A percentile compares a stretch with the other conserved stretches of the same genome.
phyloP scores from a whole-genome alignment of 2,888 invertebrate species.

The Toxonevra muliebris region DNA sequence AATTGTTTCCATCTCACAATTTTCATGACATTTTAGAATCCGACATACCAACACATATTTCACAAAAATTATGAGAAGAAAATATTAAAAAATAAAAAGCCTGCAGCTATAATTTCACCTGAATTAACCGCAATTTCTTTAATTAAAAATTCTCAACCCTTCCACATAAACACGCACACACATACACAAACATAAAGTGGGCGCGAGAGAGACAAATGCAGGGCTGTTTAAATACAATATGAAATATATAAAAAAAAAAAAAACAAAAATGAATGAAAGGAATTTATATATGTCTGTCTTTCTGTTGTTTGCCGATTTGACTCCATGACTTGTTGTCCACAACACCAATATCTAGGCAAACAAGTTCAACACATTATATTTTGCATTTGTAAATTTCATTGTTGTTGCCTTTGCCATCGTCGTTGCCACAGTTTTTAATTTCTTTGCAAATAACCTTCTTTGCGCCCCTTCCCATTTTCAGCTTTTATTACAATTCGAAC shows the following conservation, averaged over 20 bases:
- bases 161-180: conserved; percentile 11
- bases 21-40: conserved; percentile 7
- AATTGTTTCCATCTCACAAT: conserved; percentile 2
- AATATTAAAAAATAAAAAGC: conserved; percentile 15
- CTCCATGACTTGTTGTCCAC: background rate
- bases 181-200: conserved; percentile 18
- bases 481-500: conserved; percentile 1
- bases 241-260: conserved; percentile 2
- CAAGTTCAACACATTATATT: background rate
- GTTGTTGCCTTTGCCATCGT: background rate
- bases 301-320: conserved; percentile 10
- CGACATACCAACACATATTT: background rate
- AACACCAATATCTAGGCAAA: background rate
- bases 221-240: conserved; percentile 3
- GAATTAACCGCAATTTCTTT: conserved; percentile 62
- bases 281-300: background rate
- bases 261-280: background rate
- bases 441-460: background rate
- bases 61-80: conserved; percentile 5
- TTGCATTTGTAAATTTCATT: no score
- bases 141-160: conserved; percentile 55
- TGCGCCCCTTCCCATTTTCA: background rate
- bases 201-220: conserved; percentile 11
- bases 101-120: conserved; percentile 48
- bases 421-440: conserved; percentile 12